These are phyloP conservation scores for Ataeniobius toweri DNA, from an alignment of 2,797 vertebrate species.

Conservation along the genomic window DNA sequence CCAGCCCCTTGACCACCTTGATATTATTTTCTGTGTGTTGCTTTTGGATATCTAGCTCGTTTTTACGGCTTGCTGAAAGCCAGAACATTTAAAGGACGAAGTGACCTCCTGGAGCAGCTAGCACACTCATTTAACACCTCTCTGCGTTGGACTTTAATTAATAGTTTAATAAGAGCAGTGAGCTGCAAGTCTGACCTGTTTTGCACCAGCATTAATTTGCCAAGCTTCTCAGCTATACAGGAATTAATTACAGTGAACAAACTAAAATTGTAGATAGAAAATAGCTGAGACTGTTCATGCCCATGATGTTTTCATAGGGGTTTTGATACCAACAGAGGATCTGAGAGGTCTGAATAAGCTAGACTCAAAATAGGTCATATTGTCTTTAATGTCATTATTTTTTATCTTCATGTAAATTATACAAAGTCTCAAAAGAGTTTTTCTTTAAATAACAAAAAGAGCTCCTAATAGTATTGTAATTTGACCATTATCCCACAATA, in stretches of 20 bases:
- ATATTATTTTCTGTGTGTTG: neutral
- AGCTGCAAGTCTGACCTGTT: constrained; percentile 50
- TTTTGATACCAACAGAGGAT: constrained; percentile 17
- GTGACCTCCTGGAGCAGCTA: constrained; percentile 41
- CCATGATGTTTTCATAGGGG: constrained; percentile 43
- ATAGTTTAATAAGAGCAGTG: constrained; percentile 53
- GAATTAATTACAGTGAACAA: constrained; percentile 64
- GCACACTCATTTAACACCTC: constrained; percentile 34
- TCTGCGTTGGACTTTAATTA: constrained; percentile 69
- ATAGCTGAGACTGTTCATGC: constrained; percentile 56
- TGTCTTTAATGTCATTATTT: neutral
- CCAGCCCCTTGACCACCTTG: neutral
- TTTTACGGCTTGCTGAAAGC: constrained; percentile 43
- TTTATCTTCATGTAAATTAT: neutral
- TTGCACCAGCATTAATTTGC: constrained; percentile 62
- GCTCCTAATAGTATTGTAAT: neutral
- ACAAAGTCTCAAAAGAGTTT: neutral
- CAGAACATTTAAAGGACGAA: constrained; percentile 54
- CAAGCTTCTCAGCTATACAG: constrained; percentile 58
- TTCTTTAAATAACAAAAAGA: neutral
- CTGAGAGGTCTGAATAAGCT: constrained; percentile 11
- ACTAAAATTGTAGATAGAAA: constrained; percentile 58
- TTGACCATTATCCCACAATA: constrained; percentile 1
- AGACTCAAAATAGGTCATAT: constrained; percentile 10
- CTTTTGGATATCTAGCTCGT: constrained; percentile 37